Conservation (phyloP, 1,140 invertebrate species). For the Pinna nobilis region DNA sequence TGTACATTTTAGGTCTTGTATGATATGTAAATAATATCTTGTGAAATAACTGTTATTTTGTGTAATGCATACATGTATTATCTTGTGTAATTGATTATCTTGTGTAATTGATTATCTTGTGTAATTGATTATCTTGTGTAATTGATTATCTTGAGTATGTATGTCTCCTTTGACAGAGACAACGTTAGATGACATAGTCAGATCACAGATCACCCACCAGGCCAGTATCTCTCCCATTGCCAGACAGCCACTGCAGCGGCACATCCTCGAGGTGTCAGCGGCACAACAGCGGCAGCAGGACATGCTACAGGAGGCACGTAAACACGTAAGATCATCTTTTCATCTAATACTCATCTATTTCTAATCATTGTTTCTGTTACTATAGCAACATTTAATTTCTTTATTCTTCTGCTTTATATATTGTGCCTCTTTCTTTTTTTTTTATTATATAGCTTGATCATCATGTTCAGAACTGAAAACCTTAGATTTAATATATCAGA, state of each 20-base stretch:
- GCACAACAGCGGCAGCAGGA: constrained; percentile 66
- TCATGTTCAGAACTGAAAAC: too few relatives aligned
- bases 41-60: too few relatives aligned
- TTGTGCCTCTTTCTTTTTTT: too few relatives aligned
- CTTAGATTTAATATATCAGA: too few relatives aligned
- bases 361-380: neutral
- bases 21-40: too few relatives aligned
- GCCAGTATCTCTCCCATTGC: constrained; percentile 43
- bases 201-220: constrained; percentile 41
- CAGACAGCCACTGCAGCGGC: constrained; percentile 50
- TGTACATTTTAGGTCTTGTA: too few relatives aligned
- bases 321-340: constrained; percentile 29
- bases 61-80: too few relatives aligned
- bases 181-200: constrained; percentile 53
- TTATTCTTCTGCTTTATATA: too few relatives aligned
- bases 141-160: neutral
- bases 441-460: too few relatives aligned
- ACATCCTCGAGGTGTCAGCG: constrained; percentile 64
- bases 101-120: too few relatives aligned
- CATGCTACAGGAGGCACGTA: constrained; percentile 40
- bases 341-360: neutral
- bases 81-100: too few relatives aligned
- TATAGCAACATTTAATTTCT: neutral
- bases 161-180: constrained; percentile 33
- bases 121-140: neutral